Base-by-base conservation (phyloP, 2,797 vertebrate species). In the Bovichtus variegatus region DNA sequence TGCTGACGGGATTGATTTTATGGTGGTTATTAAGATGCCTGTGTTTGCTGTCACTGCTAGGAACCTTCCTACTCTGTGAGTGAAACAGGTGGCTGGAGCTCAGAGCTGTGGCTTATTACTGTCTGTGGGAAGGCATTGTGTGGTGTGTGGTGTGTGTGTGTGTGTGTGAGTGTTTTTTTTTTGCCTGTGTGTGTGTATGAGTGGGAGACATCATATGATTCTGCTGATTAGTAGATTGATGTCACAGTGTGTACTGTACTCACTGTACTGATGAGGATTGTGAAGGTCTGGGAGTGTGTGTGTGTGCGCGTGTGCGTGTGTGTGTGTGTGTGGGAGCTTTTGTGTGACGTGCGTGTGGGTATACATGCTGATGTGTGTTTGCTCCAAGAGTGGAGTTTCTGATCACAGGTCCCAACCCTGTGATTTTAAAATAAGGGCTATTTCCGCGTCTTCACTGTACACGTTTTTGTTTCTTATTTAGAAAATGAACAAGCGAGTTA, bases 341-440 rank as follows among this genome's bases (percentile, higher is more conserved):
- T 79, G 83, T 74, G 82, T 62, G 54, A 18, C 7, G 49, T 23
- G 54, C 36, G 46, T 69, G 72, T 62, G 66, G 27, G 71, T 71
- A 67, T 65, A 47, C 31, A 19, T 82, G 76, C 62, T 65, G 80
- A 75, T n/a, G 34, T 67, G 83, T 83, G 85, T 74, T 71, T 64
- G 76, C 89, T 94, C 93, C 92, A 86, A 70, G 80, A 89, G 81
- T 90, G 92, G 94, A 93, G 91, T 91, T 93, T 85, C 82, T 78
- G 91, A 93, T 94, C 93, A 91, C 91, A 84, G 89, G 92, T 88
- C 25, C 27, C 27, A 15, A 79, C 85, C 92, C 92, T 44, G 93
- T 94, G 93, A 93, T 91, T 91, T 91, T 91, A 85, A 67, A 71
- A 79, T 84, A 96, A 96, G 95, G 94, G 94, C 94, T 95, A 94